Evolutionary conservation across 2,113 vertebrate species (phyloP), one percentile per base, ranked within the genome.

Genomic region (Hippocampus abdominalis): DNA sequence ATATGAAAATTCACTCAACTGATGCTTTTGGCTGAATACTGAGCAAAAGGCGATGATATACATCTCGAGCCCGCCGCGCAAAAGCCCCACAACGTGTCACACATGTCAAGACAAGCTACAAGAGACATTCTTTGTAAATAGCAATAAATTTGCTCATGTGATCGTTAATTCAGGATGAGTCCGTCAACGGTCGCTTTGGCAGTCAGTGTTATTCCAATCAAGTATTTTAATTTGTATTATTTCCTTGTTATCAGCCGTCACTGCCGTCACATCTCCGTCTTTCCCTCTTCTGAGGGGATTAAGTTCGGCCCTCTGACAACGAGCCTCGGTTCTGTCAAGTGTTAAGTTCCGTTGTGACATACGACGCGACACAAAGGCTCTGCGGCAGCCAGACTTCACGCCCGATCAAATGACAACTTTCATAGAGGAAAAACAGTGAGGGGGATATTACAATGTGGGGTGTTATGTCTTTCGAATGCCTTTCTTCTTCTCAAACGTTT

Each of bases 341-440:
- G 89, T 92, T 91, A 86, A 91, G 89, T 91, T 92, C 91, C 90
- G 90, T 90, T 90, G 88, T 91, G 86, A 91, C 82, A 81, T 87
- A 89, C 84, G 87, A 84, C 75, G 64, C 74, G 74, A 84, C 86
- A 91, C 89, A 92, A 90, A 84, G 81, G 80, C 77, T 81, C 81
- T 49, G 51, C 76, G 84, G 82, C 84, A 78, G 82, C 78, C 46
- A 21, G 79, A 66, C 79, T 48, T 9, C 59, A 51, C 65, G 46
- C 57, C 76, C 79, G 81, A 86, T 85, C 81, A 42, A 70, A 86
- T 91, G 75, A 89, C 81, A 79, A 61, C 25, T 65, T 84, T 54
- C 72, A 15, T 57, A 73, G 70, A 68, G 76, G 76, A 81, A 80
- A 75, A 53, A 60, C 71, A 62, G 70, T 77, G 80, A 79, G 80